Evolutionary conservation across 2,113 vertebrate species (phyloP).

Genomic region (Cryptomyrus ogoouensis): DNA sequence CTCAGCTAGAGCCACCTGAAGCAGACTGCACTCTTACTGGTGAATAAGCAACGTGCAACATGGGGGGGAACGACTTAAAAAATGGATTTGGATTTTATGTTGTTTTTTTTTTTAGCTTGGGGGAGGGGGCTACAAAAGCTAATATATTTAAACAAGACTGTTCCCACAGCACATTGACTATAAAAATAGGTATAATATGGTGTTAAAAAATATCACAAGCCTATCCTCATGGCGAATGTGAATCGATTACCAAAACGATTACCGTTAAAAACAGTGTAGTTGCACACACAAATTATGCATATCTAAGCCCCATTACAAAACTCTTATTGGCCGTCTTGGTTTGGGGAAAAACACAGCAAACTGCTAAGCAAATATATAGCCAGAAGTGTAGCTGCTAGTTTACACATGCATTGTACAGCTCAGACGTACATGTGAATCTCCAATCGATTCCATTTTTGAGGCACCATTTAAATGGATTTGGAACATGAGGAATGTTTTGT

Average conservation of each 20-base stretch:
- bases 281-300: background rate
- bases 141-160: background rate
- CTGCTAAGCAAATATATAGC: background rate
- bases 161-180: background rate
- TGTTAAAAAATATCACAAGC: background rate
- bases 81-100: background rate
- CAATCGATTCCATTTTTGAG: background rate
- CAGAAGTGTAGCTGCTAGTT: background rate
- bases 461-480: constrained; percentile 7
- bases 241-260: background rate
- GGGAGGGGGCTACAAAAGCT: background rate
- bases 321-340: background rate
- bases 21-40: background rate
- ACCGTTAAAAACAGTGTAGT: background rate
- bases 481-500: constrained; percentile 13
- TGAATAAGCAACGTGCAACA: background rate
- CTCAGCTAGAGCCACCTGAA: too few relatives aligned
- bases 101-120: background rate
- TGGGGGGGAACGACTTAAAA: background rate
- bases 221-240: background rate
- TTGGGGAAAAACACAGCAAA: background rate
- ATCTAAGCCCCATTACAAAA: background rate
- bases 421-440: background rate
- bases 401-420: background rate
- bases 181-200: background rate